These are phyloP conservation scores for Pipistrellus pygmaeus DNA, from an alignment of 2,797 vertebrate genomes.

Conservation along the genomic window DNA sequence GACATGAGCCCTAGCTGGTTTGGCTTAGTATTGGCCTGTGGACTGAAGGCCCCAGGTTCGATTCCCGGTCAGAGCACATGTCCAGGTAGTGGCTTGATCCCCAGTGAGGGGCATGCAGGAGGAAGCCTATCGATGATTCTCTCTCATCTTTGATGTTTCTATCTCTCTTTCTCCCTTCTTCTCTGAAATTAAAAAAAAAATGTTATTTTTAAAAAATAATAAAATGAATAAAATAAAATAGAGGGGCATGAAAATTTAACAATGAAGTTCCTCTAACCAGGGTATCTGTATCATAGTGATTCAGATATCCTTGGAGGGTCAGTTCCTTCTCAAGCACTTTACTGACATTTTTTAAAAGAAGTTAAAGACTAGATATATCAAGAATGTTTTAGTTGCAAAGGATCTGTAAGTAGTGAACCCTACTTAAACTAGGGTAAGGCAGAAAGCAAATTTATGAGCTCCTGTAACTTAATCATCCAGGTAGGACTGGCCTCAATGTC, in stretches of 20 bases:
- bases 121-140: too few species aligned
- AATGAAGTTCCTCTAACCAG: background rate
- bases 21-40: too few species aligned
- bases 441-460: slow-evolving; percentile 3
- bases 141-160: too few species aligned
- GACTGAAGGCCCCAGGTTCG: too few species aligned
- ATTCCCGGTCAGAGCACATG: too few species aligned
- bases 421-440: background rate
- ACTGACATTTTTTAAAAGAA: background rate
- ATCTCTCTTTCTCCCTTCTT: too few species aligned
- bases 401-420: background rate
- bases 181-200: too few species aligned
- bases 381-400: background rate
- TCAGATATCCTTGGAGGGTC: background rate
- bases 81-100: too few species aligned
- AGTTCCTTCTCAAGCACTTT: background rate
- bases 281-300: background rate
- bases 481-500: background rate
- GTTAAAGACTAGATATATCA: background rate
- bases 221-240: background rate
- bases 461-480: background rate
- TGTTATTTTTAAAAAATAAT: too few species aligned
- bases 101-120: too few species aligned
- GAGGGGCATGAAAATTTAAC: background rate
- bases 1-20: too few species aligned